Evolutionary conservation across 2,797 vertebrate genomes (phyloP), one percentile per base, ranked within the genome.

Genomic region (Myotis myotis): DNA sequence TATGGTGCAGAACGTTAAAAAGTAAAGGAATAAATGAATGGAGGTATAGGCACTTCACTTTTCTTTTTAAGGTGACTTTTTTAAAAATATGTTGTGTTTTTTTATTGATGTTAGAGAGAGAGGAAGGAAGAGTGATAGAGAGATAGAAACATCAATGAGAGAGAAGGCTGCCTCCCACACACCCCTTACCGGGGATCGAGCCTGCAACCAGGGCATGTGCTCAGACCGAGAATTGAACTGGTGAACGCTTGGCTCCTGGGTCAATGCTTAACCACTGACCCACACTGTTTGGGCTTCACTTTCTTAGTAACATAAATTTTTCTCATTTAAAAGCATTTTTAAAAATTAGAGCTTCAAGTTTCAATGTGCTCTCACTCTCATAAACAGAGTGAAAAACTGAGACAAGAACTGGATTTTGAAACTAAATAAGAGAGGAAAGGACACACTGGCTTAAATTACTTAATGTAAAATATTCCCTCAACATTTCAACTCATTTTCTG

Each of bases 271-370:
- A 62, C 28, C 60, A 62, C 28, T 62, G 28, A 15, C 13, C 5
- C 60, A 62, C 28, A 62, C 12, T 25, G 28, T 3, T 12, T 30
- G 60, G 28, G 28, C 28, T 62, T 62, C 60, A 66, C n/a, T 5
- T 90, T 89, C 82, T 55, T 16, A 15, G 36, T 72, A 72, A 3
- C 6, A 5, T n/a, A 41, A 41, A 16, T 66, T 64, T 96, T 78
- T 60, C 13, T 28, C 57, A 38, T 60, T 72, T 75, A 70, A 55
- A 71, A 71, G 47, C 8, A 62, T 44, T 95, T 96, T 91, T 19
- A 8, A 70, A 83, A 87, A 88, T 72, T 38, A 91, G 41, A 82
- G 22, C 22, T 51, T 64, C 20, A 64, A n/a, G 2, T 62, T 44
- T 20, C n/a, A 62, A 76, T 5, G 8, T 7, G 6, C 57, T 41